Evolutionary conservation across 2,888 invertebrate species (phyloP), one percentile per base, ranked within the genome.

Genomic region (Leucophora obtusa): DNA sequence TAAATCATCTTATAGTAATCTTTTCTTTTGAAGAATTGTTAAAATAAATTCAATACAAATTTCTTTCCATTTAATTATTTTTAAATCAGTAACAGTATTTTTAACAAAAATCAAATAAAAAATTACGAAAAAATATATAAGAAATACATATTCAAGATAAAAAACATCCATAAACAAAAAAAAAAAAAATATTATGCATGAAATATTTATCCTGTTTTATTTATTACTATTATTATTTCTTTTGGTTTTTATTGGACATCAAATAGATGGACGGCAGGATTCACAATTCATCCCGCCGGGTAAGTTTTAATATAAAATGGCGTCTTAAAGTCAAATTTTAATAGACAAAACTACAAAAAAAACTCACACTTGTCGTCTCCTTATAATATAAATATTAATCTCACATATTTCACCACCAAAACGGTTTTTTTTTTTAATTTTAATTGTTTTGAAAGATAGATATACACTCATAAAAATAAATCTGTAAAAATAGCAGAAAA

Each of bases 261-360:
- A 87, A 77, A 89, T 90, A 90, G 90, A 91, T 90, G 90, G 91
- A 90, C 89, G 90, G 90, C 90, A 90, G 90, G 90, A 90, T 90
- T 89, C 89, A 90, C 90, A 90, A 87, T 88, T 87, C 90, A 89
- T 89, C 90, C 89, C 90, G 90, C 87, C 90, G 90, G 90, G 90
- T 90, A 90, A 90, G 90, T 90, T 28, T 28, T 89, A 85, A 84
- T 83, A 66, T 78, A 65, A 69, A 63, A 60, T 63, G 73, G 59
- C 58, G 72, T 62, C 50, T 70, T 28, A 56, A 68, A 35, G 74
- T 68, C 17, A 62, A 56, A 58, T 62, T 38, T 9, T 28, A 75
- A 51, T 75, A 79, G 78, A 68, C 71, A 71, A 74, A 80, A 75
- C 71, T 75, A 80, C 62, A 72, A 80, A 71, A 68, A 59, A 70